Evolutionary conservation across 1,140 invertebrate genomes (phyloP).

Genomic region (Antheraea pernyi): DNA sequence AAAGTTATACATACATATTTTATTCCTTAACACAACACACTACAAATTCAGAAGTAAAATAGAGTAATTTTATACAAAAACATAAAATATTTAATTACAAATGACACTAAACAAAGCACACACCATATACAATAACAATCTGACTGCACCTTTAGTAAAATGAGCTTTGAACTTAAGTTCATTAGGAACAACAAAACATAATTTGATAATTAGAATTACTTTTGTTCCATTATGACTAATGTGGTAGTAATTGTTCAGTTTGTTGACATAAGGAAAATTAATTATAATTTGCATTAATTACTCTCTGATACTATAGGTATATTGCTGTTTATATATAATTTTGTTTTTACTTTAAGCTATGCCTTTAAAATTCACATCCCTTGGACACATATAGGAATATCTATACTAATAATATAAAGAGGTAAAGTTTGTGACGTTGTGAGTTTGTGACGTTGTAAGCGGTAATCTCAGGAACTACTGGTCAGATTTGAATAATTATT

Average conservation of each 20-base stretch:
- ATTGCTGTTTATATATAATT: not conserved
- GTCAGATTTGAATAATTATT: too few species aligned
- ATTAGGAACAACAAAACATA: constrained; percentile 9
- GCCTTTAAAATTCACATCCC: too few species aligned
- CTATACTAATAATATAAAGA: too few species aligned
- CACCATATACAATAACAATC: not conserved
- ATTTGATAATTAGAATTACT: constrained; percentile 3
- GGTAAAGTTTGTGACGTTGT: too few species aligned
- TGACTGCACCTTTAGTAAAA: not conserved
- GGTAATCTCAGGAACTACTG: too few species aligned
- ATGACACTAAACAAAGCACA: not conserved
- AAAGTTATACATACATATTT: not conserved
- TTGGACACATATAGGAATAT: too few species aligned
- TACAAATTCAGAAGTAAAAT: not conserved
- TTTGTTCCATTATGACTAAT: constrained; percentile 5
- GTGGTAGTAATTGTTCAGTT: not conserved
- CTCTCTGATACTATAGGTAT: not conserved
- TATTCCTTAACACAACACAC: not conserved
- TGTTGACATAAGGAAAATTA: constrained; percentile 6
- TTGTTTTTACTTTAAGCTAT: too few species aligned
- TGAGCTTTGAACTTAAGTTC: not conserved
- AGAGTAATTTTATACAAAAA: not conserved
- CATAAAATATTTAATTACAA: not conserved
- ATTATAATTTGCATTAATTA: constrained; percentile 6
- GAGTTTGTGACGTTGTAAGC: too few species aligned